phyloP scores from a whole-genome alignment of 2,888 invertebrate species.

The Synanthedon tipuliformis region DNA sequence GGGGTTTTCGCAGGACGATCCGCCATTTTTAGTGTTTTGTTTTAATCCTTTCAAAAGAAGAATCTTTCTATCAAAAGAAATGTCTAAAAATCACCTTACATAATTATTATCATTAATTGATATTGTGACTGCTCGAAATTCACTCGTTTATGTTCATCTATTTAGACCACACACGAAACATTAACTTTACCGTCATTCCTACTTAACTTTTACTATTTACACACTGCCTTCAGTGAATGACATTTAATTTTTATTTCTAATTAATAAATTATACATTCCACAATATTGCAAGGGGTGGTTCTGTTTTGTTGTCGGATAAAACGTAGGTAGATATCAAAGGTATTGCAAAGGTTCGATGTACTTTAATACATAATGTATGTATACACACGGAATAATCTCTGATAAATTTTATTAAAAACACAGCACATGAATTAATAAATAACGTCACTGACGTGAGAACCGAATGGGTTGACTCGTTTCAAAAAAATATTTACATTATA shows the following conservation, averaged over 20 bases:
- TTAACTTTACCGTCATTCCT: neutral
- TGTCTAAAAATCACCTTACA: conserved; percentile 6
- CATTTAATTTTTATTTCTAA: too few species aligned
- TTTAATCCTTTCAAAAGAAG: too few species aligned
- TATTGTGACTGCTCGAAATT: conserved; percentile 1
- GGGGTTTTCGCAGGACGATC: conserved; percentile 74
- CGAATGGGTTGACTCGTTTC: conserved; percentile 23
- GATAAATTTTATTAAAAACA: too few species aligned
- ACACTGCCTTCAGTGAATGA: too few species aligned
- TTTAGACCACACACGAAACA: neutral
- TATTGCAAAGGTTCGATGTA: conserved; percentile 21
- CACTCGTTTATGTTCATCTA: neutral
- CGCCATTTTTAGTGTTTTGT: conserved; percentile 60
- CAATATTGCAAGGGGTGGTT: too few species aligned
- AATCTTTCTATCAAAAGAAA: neutral
- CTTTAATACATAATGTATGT: neutral
- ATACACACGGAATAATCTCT: neutral
- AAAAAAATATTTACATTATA: conserved; percentile 52
- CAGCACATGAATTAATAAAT: too few species aligned
- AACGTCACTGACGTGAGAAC: neutral
- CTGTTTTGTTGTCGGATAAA: conserved; percentile 21
- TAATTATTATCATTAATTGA: conserved; percentile 9
- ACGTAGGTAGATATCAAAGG: conserved; percentile 36
- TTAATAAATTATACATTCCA: too few species aligned
- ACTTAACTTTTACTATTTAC: too few species aligned